Percentiles rank a stretch among this genome's conserved stretches.
phyloP scores from a whole-genome alignment of 2,797 vertebrate genomes.

The Molossus molossus region DNA sequence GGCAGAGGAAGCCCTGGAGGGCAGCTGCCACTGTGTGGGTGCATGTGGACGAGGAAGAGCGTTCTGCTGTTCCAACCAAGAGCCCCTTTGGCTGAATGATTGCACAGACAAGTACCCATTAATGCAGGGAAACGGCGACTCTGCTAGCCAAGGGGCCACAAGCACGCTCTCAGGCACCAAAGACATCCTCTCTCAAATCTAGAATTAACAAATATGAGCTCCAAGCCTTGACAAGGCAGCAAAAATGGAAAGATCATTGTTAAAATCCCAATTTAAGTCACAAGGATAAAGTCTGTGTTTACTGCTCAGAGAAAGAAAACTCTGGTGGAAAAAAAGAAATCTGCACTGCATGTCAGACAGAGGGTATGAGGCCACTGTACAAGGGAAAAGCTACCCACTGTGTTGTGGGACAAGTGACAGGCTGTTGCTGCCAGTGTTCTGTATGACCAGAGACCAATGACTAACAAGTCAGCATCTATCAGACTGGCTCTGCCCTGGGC shows the following conservation, averaged over 20 bases:
- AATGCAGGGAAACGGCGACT: neutral
- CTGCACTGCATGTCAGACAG: accelerated
- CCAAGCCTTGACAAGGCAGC: neutral
- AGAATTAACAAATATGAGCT: neutral
- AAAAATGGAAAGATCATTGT: neutral
- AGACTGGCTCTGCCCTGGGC: neutral
- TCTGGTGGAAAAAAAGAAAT: neutral
- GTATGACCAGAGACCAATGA: neutral
- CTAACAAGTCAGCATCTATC: neutral
- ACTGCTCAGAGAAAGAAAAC: constrained; percentile 10
- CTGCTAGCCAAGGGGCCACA: too few species aligned
- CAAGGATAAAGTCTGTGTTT: neutral
- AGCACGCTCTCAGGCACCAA: accelerated
- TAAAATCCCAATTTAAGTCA: neutral
- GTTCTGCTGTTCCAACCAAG: neutral
- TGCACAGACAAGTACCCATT: neutral
- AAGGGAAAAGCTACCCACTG: neutral
- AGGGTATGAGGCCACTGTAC: accelerated
- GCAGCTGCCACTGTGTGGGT: neutral
- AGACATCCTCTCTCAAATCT: neutral
- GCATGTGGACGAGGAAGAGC: accelerated
- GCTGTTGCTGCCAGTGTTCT: neutral
- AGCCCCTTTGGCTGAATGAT: neutral
- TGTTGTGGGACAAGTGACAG: accelerated
- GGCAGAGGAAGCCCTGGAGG: neutral